A percentile compares a stretch with the other conserved stretches of the same genome.
Evolutionary conservation across 2,113 vertebrate species (phyloP).

Genomic region (Bombycilla garrulus): DNA sequence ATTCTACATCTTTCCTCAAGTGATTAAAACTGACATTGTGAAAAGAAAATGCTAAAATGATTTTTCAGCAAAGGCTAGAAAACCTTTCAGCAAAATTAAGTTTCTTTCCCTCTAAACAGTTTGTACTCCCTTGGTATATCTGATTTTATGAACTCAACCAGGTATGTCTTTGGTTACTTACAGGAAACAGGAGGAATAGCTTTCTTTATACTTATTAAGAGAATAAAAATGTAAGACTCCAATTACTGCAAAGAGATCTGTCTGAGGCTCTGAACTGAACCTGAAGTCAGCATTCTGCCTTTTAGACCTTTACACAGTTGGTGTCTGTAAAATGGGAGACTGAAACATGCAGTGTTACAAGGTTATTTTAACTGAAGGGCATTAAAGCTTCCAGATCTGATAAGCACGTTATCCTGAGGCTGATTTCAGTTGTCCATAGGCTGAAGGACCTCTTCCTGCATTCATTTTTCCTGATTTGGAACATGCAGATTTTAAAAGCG

Average conservation of each 20-base stretch:
- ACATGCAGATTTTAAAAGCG: neutral
- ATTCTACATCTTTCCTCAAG: neutral
- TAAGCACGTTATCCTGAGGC: neutral
- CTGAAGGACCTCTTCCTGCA: neutral
- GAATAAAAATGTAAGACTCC: neutral
- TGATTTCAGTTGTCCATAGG: slow-evolving; percentile 6
- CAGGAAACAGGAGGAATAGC: neutral
- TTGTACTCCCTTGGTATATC: neutral
- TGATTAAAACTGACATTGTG: neutral
- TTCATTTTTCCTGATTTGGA: neutral
- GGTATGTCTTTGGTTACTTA: neutral
- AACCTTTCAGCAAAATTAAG: neutral
- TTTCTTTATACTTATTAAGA: neutral
- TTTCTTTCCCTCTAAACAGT: neutral
- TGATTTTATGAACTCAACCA: neutral
- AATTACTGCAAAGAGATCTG: neutral
- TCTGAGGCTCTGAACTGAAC: neutral
- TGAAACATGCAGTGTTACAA: neutral
- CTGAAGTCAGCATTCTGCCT: neutral
- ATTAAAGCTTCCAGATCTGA: slow-evolving; percentile 25
- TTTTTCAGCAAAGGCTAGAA: neutral
- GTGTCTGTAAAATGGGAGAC: neutral
- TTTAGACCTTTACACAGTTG: neutral
- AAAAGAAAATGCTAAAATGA: neutral
- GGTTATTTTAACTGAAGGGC: slow-evolving; percentile 19